Conservation (phyloP, 2,113 vertebrate genomes). For the Xiphophorus hellerii region DNA sequence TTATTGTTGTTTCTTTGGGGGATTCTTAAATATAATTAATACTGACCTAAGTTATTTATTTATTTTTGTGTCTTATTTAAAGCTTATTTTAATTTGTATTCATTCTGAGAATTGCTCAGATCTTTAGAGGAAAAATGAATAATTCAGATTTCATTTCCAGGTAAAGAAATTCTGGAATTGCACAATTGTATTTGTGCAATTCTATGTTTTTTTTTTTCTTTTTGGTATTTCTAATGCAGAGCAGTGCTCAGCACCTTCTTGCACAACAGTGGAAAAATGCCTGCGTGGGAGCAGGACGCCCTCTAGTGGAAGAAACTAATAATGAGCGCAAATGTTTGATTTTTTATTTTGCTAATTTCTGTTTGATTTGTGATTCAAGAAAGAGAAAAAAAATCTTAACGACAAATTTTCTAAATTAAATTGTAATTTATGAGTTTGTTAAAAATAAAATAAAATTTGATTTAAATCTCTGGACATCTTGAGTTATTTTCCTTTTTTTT, state of each 20-base stretch:
- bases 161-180: background rate
- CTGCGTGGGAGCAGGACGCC: background rate
- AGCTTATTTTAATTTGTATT: slow-evolving; percentile 25
- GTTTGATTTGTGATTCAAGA: background rate
- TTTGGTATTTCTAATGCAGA: background rate
- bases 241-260: background rate
- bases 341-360: background rate
- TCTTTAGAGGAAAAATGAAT: background rate
- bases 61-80: slow-evolving; percentile 33
- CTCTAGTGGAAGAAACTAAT: slow-evolving; percentile 52
- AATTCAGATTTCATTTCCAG: background rate
- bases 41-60: slow-evolving; percentile 60
- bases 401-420: background rate
- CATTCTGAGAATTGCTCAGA: background rate
- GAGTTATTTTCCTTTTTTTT: background rate
- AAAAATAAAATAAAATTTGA: background rate
- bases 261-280: background rate
- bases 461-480: background rate
- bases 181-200: too few relatives aligned
- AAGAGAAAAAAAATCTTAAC: background rate
- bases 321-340: background rate
- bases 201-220: too few relatives aligned
- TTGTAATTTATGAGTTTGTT: background rate
- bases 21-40: background rate
- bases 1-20: background rate